Evolutionary conservation across 2,113 vertebrate species (phyloP).

Genomic region (Eptesicus fuscus): DNA sequence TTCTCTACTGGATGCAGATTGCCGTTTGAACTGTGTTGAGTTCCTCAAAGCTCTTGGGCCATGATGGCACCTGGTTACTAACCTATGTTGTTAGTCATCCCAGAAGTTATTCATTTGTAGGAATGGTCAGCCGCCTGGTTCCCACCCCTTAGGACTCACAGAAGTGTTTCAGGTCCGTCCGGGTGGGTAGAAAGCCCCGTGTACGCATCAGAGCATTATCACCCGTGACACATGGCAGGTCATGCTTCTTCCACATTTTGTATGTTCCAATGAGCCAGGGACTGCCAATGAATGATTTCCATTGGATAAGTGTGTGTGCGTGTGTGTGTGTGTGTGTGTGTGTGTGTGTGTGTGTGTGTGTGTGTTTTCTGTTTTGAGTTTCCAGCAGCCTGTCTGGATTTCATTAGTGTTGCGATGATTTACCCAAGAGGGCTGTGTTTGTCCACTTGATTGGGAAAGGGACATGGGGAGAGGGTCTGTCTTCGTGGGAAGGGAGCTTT

Average conservation of each 20-base stretch:
- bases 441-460: conserved; percentile 74
- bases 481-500: conserved; percentile 66
- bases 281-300: conserved; percentile 84
- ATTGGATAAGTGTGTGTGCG: conserved; percentile 67
- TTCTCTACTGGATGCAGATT: background rate
- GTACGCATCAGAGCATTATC: conserved; percentile 79
- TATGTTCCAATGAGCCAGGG: conserved; percentile 81
- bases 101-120: conserved; percentile 62
- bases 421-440: conserved; percentile 79
- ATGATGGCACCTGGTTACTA: background rate
- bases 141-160: conserved; percentile 66
- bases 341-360: too few relatives aligned
- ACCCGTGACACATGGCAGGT: conserved; percentile 77
- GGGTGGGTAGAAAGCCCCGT: conserved; percentile 70
- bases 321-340: too few relatives aligned
- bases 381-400: conserved; percentile 79
- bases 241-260: conserved; percentile 82
- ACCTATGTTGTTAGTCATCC: conserved; percentile 32
- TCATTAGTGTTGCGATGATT: conserved; percentile 80
- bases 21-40: background rate
- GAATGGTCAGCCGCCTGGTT: conserved; percentile 62
- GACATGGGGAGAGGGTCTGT: conserved; percentile 55
- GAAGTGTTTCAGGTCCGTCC: conserved; percentile 75
- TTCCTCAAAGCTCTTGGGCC: conserved; percentile 12
- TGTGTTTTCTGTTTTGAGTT: conserved; percentile 76